Percentiles rank a stretch among this genome's conserved stretches.
Evolutionary conservation across 2,888 invertebrate species (phyloP).

Genomic region (Imbricaverruca yamaguchii): DNA sequence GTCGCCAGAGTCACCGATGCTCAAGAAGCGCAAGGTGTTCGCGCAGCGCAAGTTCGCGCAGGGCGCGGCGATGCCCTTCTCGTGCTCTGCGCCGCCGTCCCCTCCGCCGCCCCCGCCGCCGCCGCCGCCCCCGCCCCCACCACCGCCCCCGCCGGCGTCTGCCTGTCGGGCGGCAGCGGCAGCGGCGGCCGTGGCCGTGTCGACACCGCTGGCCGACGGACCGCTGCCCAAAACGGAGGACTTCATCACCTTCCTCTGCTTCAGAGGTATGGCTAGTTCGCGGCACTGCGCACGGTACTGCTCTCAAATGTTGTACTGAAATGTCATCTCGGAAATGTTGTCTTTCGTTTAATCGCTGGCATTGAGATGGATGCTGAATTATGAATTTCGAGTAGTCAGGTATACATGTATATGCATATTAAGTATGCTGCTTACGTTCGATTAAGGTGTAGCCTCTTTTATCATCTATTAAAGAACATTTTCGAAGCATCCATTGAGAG

Average conservation of each 20-base stretch:
- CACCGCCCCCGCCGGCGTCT: not conserved
- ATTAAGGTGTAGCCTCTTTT: too few species aligned
- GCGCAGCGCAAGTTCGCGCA: conserved; percentile 84
- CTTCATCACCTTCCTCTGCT: conserved; percentile 74
- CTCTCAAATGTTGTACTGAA: too few species aligned
- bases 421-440: too few species aligned
- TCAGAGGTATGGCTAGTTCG: conserved; percentile 52
- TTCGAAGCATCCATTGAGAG: too few species aligned
- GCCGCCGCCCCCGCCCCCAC: conserved; percentile 16
- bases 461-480: too few species aligned
- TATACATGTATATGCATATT: too few species aligned
- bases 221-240: conserved; percentile 73
- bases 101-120: conserved; percentile 31
- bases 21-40: conserved; percentile 6
- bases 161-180: conserved; percentile 25
- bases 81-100: conserved; percentile 32
- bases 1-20: conserved; percentile 6
- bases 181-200: conserved; percentile 25
- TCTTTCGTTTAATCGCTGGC: not conserved
- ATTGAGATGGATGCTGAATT: not conserved
- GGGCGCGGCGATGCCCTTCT: conserved; percentile 42
- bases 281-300: too few species aligned
- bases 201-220: conserved; percentile 5
- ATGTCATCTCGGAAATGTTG: too few species aligned
- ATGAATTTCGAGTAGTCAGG: too few species aligned